Conservation (phyloP, 2,888 invertebrate genomes). For the Rhagophthalmus giganteus region DNA sequence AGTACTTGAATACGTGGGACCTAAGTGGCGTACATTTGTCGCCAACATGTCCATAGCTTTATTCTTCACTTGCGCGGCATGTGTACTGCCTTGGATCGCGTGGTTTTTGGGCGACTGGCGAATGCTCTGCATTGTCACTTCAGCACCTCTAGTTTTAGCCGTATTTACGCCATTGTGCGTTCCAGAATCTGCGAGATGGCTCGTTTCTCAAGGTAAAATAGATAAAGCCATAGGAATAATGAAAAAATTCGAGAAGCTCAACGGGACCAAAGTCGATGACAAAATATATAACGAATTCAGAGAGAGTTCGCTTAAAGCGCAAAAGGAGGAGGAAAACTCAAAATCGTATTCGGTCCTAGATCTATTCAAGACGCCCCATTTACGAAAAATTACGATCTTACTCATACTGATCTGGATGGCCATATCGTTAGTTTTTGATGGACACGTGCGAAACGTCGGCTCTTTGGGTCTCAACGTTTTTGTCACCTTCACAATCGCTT, state of each 20-base stretch:
- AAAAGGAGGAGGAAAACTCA: conserved; percentile 71
- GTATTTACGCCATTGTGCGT: conserved; percentile 75
- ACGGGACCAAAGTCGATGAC: conserved; percentile 73
- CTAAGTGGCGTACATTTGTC: conserved; percentile 87
- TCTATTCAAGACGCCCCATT: conserved; percentile 75
- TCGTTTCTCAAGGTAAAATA: conserved; percentile 82
- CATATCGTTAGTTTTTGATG: conserved; percentile 85
- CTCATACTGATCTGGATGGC: conserved; percentile 87
- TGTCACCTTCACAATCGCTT: conserved; percentile 81
- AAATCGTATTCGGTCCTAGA: conserved; percentile 78
- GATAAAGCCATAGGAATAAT: conserved; percentile 78
- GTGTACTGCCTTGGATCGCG: conserved; percentile 83
- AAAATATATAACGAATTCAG: conserved; percentile 74
- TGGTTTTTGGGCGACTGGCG: conserved; percentile 80
- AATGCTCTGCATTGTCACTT: conserved; percentile 74
- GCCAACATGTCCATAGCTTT: conserved; percentile 90
- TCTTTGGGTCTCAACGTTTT: conserved; percentile 82
- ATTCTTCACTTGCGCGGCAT: conserved; percentile 82
- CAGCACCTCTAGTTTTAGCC: conserved; percentile 73
- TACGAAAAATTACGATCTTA: conserved; percentile 75
- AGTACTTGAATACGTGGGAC: conserved; percentile 88
- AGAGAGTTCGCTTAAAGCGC: conserved; percentile 67
- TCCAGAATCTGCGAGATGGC: conserved; percentile 87
- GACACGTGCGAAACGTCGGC: conserved; percentile 85
- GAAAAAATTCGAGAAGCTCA: conserved; percentile 78